Evolutionary conservation across 1,140 invertebrate species (phyloP).

Genomic region (Araneus ventricosus): DNA sequence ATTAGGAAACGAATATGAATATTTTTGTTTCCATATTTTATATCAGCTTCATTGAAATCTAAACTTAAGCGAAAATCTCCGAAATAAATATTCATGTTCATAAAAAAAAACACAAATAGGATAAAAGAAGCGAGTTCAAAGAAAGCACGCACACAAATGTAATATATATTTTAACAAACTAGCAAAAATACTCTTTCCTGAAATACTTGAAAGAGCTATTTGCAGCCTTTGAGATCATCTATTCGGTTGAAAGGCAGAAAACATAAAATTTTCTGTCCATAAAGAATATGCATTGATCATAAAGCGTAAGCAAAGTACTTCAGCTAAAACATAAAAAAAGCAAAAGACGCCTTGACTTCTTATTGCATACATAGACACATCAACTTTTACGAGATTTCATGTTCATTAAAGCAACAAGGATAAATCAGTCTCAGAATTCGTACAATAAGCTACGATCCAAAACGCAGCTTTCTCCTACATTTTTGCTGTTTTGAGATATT

Average conservation of each 20-base stretch:
- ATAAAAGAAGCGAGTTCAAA: neutral
- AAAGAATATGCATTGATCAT: conserved; percentile 16
- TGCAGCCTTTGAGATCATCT: neutral
- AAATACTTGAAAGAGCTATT: conserved; percentile 6
- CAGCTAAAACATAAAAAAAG: neutral
- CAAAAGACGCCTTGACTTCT: neutral
- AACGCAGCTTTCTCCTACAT: neutral
- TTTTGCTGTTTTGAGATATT: neutral
- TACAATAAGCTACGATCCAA: neutral
- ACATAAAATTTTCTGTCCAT: neutral
- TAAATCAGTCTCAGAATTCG: neutral
- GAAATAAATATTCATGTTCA: neutral
- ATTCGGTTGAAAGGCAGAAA: neutral
- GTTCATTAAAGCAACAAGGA: neutral
- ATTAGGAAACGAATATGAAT: neutral
- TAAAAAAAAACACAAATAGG: neutral
- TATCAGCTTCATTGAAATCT: neutral
- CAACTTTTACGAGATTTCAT: conserved; percentile 19
- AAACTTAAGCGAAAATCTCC: neutral
- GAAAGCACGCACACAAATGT: neutral
- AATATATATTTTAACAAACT: neutral
- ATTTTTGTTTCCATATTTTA: neutral
- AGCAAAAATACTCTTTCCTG: neutral
- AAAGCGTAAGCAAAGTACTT: neutral
- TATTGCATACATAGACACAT: conserved; percentile 13